Percentiles rank a stretch among this genome's conserved stretches.
Evolutionary conservation across 2,797 vertebrate species (phyloP).

Genomic region (Pygocentrus nattereri): DNA sequence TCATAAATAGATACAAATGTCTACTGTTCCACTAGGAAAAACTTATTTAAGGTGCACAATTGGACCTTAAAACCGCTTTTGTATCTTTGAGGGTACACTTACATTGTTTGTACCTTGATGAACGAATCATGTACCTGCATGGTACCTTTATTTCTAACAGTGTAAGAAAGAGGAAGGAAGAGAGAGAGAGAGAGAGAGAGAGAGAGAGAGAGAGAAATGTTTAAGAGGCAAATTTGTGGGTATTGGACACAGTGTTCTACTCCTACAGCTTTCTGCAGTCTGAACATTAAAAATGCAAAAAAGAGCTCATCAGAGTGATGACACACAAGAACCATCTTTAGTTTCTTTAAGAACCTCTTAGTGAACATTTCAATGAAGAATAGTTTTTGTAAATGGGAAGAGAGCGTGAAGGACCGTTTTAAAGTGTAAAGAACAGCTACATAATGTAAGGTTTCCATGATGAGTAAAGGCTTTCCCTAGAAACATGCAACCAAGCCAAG

Average conservation of each 20-base stretch:
- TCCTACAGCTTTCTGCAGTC: neutral
- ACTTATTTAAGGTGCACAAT: too few species aligned
- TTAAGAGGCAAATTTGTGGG: neutral
- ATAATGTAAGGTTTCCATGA: neutral
- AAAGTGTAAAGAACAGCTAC: neutral
- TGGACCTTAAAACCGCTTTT: too few species aligned
- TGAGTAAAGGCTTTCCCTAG: neutral
- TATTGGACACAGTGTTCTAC: neutral
- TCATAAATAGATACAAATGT: too few species aligned
- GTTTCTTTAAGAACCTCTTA: neutral
- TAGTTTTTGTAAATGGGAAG: neutral
- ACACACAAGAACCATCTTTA: neutral
- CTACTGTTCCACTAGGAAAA: too few species aligned
- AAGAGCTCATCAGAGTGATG: neutral
- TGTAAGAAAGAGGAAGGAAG: too few species aligned
- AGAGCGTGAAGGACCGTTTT: neutral
- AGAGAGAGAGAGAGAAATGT: too few species aligned
- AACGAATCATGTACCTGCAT: too few species aligned
- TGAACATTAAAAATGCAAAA: neutral
- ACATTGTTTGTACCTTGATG: too few species aligned
- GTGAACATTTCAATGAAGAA: neutral
- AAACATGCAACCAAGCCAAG: neutral
- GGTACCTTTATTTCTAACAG: too few species aligned
- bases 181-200: too few species aligned
- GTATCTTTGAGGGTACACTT: too few species aligned